A percentile compares a stretch with the other conserved stretches of the same genome.
These are phyloP conservation scores for Gadopsis marmoratus DNA, from an alignment of 2,797 vertebrate species.

Conservation along the genomic window DNA sequence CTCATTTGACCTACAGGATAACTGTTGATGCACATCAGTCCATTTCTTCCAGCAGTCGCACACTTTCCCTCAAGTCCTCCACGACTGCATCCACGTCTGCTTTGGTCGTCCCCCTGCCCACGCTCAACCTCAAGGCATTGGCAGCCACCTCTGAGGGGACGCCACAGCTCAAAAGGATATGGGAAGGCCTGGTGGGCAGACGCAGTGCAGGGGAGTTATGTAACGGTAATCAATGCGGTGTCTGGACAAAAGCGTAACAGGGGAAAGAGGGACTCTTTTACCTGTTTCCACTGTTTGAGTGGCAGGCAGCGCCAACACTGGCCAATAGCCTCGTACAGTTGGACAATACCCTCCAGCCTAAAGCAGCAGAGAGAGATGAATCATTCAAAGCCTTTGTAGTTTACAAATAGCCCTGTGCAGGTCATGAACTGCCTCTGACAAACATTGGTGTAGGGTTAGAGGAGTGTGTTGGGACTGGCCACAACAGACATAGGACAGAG, in stretches of 20 bases:
- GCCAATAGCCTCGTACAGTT: constrained; percentile 89
- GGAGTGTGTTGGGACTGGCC: constrained; percentile 21
- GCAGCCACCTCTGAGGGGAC: constrained; percentile 86
- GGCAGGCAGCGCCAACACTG: constrained; percentile 95
- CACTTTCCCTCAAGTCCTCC: constrained; percentile 89
- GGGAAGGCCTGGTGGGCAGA: constrained; percentile 87
- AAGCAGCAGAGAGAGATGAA: constrained; percentile 62
- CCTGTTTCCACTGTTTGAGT: constrained; percentile 91
- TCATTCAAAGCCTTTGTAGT: constrained; percentile 76
- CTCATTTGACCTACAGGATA: constrained; percentile 21
- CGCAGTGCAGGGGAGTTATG: neutral
- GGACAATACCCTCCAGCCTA: constrained; percentile 90
- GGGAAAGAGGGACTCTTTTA: constrained; percentile 56
- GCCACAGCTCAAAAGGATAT: constrained; percentile 91
- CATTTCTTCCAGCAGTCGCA: constrained; percentile 83
- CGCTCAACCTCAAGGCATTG: constrained; percentile 92
- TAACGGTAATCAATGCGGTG: neutral
- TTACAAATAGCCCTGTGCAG: constrained; percentile 67
- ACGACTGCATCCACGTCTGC: constrained; percentile 90
- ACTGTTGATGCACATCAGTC: constrained; percentile 56
- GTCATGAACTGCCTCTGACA: constrained; percentile 63
- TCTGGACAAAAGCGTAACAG: constrained; percentile 3
- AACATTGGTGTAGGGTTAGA: constrained; percentile 59
- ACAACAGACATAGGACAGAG: constrained; percentile 32
- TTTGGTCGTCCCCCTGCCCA: constrained; percentile 88